phyloP scores from a whole-genome alignment of 1,140 invertebrate genomes.

The Danaus plexippus region DNA sequence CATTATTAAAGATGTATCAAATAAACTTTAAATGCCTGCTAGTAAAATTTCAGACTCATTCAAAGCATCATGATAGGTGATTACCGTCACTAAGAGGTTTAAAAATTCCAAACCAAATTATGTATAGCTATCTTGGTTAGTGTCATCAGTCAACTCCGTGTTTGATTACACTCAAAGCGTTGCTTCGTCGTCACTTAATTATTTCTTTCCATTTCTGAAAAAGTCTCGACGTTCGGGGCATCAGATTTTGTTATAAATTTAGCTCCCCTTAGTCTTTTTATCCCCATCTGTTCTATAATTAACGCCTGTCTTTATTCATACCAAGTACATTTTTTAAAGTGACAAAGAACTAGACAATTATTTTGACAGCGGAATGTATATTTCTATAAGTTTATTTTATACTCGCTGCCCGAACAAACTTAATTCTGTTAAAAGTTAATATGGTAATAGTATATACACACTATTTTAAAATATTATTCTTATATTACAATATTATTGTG shows the following conservation, averaged over 20 bases:
- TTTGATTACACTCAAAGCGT: slow-evolving; percentile 57
- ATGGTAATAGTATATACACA: no score
- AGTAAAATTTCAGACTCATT: no score
- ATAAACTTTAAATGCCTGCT: no score
- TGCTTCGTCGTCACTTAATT: slow-evolving; percentile 57
- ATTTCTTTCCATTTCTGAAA: slow-evolving; percentile 60
- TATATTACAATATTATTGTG: no score
- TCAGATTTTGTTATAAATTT: slow-evolving; percentile 65
- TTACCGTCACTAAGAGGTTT: no score
- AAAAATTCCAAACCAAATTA: slow-evolving; percentile 19
- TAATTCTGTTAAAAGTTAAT: no score
- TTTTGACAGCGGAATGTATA: slow-evolving; percentile 2
- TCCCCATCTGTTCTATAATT: slow-evolving; percentile 44
- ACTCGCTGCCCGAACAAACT: no score
- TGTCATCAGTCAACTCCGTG: slow-evolving; percentile 47
- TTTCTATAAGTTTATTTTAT: neutral
- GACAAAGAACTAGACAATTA: slow-evolving; percentile 12
- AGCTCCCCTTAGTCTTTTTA: slow-evolving; percentile 45
- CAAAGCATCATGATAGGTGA: no score
- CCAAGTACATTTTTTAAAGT: slow-evolving; percentile 19
- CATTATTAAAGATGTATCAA: no score
- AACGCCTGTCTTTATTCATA: slow-evolving; percentile 38
- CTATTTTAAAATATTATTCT: no score
- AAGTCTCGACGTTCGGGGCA: slow-evolving; percentile 44
- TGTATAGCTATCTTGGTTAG: slow-evolving; percentile 26